Evolutionary conservation across 2,113 vertebrate species (phyloP), one percentile per base, ranked within the genome.

Genomic region (Coptodon rendalli): DNA sequence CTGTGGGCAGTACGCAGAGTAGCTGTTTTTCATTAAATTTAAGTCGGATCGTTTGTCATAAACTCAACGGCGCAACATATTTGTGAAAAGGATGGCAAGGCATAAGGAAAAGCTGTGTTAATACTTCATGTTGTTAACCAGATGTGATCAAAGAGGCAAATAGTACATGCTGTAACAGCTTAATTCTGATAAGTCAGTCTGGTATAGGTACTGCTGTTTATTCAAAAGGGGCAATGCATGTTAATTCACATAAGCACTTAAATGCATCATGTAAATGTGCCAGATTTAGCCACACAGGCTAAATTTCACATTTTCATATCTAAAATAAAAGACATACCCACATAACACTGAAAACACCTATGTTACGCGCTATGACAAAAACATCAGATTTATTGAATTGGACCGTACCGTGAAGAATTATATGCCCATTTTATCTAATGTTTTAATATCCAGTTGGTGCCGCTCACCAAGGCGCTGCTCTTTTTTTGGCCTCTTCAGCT

Each of bases 381-480:
- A 22, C 34, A 38, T 38, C 11, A 22, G 34, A 68, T 68, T 68
- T 68, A 68, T 38, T 38, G 11, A 38, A 66, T n/a, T 38, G 2
- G 2, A 36, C 19, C 3, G 1, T 66, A 66, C 6, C 1, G 3
- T 66, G 34, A 66, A 38, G 61, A 38, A 66, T 66, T 66, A n/a
- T 66, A 38, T 66, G 4, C 61, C 34, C 19, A 68, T 68, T 68
- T 68, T 68, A 38, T 38, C 34, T 13, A 38, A 68, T 38, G 31
- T 43, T 40, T 29, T 81, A 50, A 22, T 45, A 14, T 34, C 0
- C 43, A 34, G 4, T 66, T 52, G 57, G n/a, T 63, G 7, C 27
- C 16, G 36, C 13, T 16, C 45, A 78, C 73, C 0, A 1, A 52
- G 27, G 29, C n/a, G 8, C 27, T 0, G 73, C 17, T 27, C 7